Conservation (phyloP, 2,113 vertebrate genomes). For the Ptilorrhoa leucosticta region DNA sequence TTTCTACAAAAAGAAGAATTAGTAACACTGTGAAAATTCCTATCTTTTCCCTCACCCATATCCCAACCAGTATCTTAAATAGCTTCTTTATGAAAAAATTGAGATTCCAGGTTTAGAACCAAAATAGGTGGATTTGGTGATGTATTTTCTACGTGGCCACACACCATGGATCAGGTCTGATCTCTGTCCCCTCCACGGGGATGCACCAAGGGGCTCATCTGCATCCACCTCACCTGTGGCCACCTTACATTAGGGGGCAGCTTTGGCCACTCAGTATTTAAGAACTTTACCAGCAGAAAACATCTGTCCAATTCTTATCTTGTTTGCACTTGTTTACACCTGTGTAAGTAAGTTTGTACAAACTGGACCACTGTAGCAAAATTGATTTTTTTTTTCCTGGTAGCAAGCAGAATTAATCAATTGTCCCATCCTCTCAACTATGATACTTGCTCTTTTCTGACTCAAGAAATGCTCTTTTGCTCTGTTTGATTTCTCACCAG, state of each 20-base stretch:
- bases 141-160: not conserved
- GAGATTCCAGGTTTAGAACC: not conserved
- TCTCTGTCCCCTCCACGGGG: not conserved
- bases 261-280: not conserved
- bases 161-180: not conserved
- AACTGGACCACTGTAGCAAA: not conserved
- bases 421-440: not conserved
- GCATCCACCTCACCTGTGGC: not conserved
- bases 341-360: not conserved
- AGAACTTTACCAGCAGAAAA: not conserved
- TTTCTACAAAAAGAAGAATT: not conserved
- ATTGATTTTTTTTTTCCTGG: not conserved
- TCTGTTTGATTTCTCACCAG: conserved; percentile 59
- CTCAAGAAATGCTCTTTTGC: not conserved
- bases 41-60: not conserved
- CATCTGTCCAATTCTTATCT: not conserved
- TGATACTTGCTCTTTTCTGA: not conserved
- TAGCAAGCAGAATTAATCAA: not conserved
- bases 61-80: not conserved
- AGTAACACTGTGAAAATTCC: not conserved
- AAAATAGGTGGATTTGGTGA: not conserved
- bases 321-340: not conserved
- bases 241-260: not conserved
- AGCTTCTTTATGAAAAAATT: not conserved
- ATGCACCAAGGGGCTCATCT: not conserved